Evolutionary conservation across 1,140 invertebrate species (phyloP).

Genomic region (Babylonia areolata): DNA sequence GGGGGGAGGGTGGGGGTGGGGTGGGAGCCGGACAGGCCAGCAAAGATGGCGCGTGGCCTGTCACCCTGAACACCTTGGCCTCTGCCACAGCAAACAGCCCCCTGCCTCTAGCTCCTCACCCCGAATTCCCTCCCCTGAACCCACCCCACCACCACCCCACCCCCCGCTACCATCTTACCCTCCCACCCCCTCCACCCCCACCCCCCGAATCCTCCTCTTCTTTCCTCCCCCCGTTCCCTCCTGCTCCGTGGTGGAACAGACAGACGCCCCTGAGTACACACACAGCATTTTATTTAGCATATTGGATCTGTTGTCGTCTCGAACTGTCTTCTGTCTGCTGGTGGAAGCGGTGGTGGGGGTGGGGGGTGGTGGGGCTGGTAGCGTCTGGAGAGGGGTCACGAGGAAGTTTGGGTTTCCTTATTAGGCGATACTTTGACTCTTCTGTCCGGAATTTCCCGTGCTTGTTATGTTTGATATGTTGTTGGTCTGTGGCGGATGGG

Average conservation of each 20-base stretch:
- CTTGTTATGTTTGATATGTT: too few species aligned
- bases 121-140: not conserved
- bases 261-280: too few species aligned
- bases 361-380: not conserved
- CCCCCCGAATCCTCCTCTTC: constrained; percentile 4
- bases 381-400: too few species aligned
- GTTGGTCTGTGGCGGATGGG: not conserved
- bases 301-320: not conserved
- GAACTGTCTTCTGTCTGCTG: too few species aligned
- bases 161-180: not conserved
- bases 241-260: too few species aligned
- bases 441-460: too few species aligned
- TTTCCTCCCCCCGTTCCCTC: not conserved
- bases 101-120: not conserved
- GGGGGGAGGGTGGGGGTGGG: not conserved
- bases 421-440: too few species aligned
- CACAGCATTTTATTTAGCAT: constrained; percentile 1
- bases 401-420: too few species aligned
- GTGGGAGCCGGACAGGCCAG: not conserved
- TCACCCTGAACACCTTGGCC: constrained; percentile 33
- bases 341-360: too few species aligned
- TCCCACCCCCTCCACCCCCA: not conserved
- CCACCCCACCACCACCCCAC: not conserved
- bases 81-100: not conserved
- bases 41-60: constrained; percentile 14